Base-by-base conservation (phyloP, 2,888 invertebrate genomes). In the Cabera pusaria region DNA sequence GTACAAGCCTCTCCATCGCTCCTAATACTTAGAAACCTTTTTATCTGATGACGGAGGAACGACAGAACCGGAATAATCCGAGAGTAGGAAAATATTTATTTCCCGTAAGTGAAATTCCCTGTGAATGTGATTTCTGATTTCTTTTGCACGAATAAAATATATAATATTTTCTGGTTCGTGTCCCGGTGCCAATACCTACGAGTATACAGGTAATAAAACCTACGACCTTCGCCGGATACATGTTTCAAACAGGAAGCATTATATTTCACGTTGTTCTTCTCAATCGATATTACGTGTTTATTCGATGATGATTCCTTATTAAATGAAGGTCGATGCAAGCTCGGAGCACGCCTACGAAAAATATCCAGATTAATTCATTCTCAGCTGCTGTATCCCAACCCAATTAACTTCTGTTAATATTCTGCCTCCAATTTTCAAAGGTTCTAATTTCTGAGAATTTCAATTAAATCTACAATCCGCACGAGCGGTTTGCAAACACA, bases 21-120 rank as follows among this genome's bases (percentile, higher is more conserved):
- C n/a, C n/a, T 21, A 29, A 29, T 29, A 21, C 6, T 8, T n/a
- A 4, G 14, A 21, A 29, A 14, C 6, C 14, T 12, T 28, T 29
- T 29, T 12, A 29, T 21, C 21, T 21, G 20, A 29, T 29, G 20
- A 29, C 19, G 20, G 20, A 12, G 29, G 20, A 4, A 10, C 3
- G 14, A 11, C 5, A 12, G 11, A 7, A 7, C 2, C 6, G 14
- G 14, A 29, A 29, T 28, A 29, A 29, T 6, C 19, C 11, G 27
- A 17, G n/a, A 4, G 28, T 11, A 19, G 10, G 12, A 28, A 28
- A 28, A 28, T 28, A 28, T 28, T 12, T 28, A 28, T 28, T 10
- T 28, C 11, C 6, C 12, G 28, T 20, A n/a, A 25, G 14, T 14
- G 24, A 20, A 26, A 18, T 19, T 6, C 12, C 10, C 6, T 27